Base-by-base conservation (phyloP, 2,797 vertebrate species). In the Crocidura indochinensis region DNA sequence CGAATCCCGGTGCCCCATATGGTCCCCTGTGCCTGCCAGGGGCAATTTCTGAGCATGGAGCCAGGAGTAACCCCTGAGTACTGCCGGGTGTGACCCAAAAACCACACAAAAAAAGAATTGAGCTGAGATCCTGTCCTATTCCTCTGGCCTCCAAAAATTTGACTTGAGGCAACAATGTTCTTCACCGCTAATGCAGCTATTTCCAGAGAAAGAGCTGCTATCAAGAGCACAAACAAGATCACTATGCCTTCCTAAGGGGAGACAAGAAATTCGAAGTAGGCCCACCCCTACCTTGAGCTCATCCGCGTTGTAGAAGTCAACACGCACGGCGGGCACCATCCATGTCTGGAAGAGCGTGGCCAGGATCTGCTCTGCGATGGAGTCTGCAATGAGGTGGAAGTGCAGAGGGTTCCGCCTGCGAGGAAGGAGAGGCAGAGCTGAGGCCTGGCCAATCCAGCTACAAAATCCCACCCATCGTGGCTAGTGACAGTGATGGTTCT, bases 361-460 rank as follows among this genome's bases (percentile, higher is more conserved):
- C 95, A 99, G 98, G 97, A 99, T 99, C 97, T 99, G 98, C 97
- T 99, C 99, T 44, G 99, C 99, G 53, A 99, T 99, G 87, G 99
- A 98, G 96, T 99, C 99, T 0, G 99, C 99, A 80, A 99, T 99
- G 98, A 99, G 99, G 97, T 99, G 99, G 97, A 99, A 99, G 97
- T 99, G 99, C 31, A 99, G 98, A 2, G 99, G 99, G 96, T 99
- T 99, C 96, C 99, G 98, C 92, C 99, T 99, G 98, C 1, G 4
- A 22, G 22, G 80, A 95, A 56, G 62, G 22, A 67, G 31, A 60
- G 20, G 64, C 10, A 49, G 3, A 56, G 20, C 5, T 4, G n/a
- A 62, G 27, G 24, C 14, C 11, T 17, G 10, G 20, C 11, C 38
- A n/a, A 1, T 20, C 20, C n/a, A 15, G 62, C 22, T 24, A 0